Evolutionary conservation across 1,140 invertebrate species (phyloP).

Genomic region (Globodera ellingtonae): DNA sequence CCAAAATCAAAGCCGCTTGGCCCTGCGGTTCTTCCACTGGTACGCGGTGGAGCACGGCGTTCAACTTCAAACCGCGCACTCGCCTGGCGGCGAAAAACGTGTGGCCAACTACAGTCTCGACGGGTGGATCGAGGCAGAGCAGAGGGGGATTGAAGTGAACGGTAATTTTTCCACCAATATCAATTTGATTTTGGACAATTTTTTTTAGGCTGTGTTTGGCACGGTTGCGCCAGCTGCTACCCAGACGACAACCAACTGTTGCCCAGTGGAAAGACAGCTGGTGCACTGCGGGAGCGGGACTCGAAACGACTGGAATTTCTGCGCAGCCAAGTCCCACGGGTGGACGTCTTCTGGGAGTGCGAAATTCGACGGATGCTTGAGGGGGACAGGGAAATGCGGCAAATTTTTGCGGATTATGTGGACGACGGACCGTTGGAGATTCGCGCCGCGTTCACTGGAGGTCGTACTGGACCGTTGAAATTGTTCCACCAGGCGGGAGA

Average conservation of each 20-base stretch:
- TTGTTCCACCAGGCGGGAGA: background rate
- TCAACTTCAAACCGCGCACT: background rate
- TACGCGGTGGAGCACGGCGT: background rate
- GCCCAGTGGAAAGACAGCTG: slow-evolving; percentile 13
- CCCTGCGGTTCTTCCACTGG: slow-evolving; percentile 12
- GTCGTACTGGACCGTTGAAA: background rate
- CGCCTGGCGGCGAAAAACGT: background rate
- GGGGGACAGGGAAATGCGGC: background rate
- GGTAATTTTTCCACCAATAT: background rate
- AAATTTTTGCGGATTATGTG: background rate
- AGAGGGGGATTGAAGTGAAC: slow-evolving; percentile 11
- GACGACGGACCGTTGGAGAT: slow-evolving; percentile 12
- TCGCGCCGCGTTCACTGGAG: background rate
- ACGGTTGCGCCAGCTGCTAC: slow-evolving; percentile 7
- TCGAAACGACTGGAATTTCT: background rate
- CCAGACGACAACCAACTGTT: background rate
- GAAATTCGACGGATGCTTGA: slow-evolving; percentile 8
- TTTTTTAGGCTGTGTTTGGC: slow-evolving; percentile 10
- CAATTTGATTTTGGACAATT: background rate
- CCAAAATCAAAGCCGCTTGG: slow-evolving; percentile 8
- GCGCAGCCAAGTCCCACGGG: background rate
- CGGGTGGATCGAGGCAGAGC: slow-evolving; percentile 3
- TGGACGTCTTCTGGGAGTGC: slow-evolving; percentile 21
- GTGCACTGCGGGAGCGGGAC: background rate
- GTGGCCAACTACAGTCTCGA: slow-evolving; percentile 12